Conservation (phyloP, 2,113 vertebrate species). For the Kryptolebias marmoratus region DNA sequence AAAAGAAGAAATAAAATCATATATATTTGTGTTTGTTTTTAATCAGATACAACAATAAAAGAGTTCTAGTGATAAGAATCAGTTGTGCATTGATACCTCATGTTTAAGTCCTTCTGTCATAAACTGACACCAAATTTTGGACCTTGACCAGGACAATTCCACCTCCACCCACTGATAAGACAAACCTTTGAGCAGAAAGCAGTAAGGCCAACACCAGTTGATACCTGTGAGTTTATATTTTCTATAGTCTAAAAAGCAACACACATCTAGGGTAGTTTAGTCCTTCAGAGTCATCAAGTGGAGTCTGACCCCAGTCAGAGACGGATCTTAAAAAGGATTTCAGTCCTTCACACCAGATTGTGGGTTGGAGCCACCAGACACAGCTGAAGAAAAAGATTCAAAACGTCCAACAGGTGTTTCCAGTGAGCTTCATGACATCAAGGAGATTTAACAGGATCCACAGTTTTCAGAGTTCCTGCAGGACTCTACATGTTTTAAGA, state of each 20-base stretch:
- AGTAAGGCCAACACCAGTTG: conserved; percentile 3
- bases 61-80: too few species aligned
- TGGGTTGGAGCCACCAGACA: background rate
- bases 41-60: too few species aligned
- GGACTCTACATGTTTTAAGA: too few species aligned
- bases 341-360: background rate
- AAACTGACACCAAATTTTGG: background rate
- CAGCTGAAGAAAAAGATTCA: background rate
- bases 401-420: background rate
- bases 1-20: too few species aligned
- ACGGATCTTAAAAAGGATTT: background rate
- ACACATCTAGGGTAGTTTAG: background rate
- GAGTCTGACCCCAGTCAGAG: background rate
- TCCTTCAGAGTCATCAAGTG: background rate
- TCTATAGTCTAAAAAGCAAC: too few species aligned
- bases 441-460: background rate
- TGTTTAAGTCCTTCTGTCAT: too few species aligned
- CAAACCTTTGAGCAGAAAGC: conserved; percentile 34
- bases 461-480: background rate
- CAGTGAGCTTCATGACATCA: background rate
- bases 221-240: background rate
- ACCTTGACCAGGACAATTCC: conserved; percentile 9
- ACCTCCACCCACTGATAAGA: conserved; percentile 42
- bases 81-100: background rate
- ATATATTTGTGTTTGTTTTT: too few species aligned